Base-by-base conservation (phyloP, 1,140 invertebrate species). In the Papilio polytes region DNA sequence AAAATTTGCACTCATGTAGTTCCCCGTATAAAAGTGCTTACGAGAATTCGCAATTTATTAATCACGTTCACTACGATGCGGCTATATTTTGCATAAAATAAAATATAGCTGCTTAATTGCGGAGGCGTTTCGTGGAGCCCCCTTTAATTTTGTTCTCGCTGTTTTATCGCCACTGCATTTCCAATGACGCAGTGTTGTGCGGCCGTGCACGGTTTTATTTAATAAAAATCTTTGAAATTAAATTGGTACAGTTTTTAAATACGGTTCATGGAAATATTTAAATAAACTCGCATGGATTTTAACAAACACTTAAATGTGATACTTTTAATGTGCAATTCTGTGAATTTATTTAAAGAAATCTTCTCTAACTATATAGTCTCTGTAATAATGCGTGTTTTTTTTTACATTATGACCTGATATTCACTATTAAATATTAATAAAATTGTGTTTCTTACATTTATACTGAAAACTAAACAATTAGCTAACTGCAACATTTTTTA, bases 101-200 rank as follows among this genome's bases (percentile, higher is more conserved):
- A 63, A 63, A 70, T 36, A 15, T 63, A 63, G 22, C 59, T 26
- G 22, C 26, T 31, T 70, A 70, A 70, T 70, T 70, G 63, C 63
- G 26, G 63, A 70, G 63, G 22, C 63, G 63, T 70, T 70, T 70
- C 22, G 9, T 36, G 13, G 4, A 70, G 63, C 12, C 63, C 22
- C 63, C 63, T 70, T 70, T 70, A 70, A 70, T 36, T 70, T 36
- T 70, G 63, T 70, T 70, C 63, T 70, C 63, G 26, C 22, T 70
- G 63, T 70, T 70, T 70, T 70, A 70, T 70, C 63, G 63, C 63
- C 13, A 31, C 26, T 70, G 63, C 63, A 70, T 36, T 70, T 70
- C 26, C 63, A 70, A 70, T 70, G 13, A 15, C 26, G 63, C 26
- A 70, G 13, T 70, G 9, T 70, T 36, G 63, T 70, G 63, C 63